Evolutionary conservation across 2,888 invertebrate genomes (phyloP).

Genomic region (Monopis laevigella): DNA sequence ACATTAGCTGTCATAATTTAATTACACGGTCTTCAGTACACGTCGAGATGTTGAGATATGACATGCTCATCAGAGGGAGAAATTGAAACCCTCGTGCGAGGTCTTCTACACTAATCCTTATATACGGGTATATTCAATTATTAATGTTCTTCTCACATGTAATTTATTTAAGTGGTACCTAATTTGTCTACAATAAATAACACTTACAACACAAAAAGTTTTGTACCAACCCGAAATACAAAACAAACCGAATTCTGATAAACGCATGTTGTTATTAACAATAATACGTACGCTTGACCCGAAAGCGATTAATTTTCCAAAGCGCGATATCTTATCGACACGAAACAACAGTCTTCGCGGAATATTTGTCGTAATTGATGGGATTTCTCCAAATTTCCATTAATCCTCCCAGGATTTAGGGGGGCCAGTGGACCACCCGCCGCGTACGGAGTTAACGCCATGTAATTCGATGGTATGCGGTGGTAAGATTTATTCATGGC

Average conservation of each 20-base stretch:
- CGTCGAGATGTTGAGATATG: not conserved
- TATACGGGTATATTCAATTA: too few species aligned
- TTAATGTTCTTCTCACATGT: too few species aligned
- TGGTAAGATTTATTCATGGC: conserved; percentile 21
- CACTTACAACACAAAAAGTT: too few species aligned
- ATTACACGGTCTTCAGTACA: not conserved
- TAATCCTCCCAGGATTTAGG: conserved; percentile 2
- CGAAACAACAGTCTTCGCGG: conserved; percentile 2
- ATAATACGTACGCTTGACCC: too few species aligned
- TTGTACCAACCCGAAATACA: too few species aligned
- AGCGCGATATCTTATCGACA: not conserved
- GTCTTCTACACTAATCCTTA: too few species aligned
- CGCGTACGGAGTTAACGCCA: conserved; percentile 27
- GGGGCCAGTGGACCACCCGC: conserved; percentile 47
- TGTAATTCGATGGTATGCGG: conserved; percentile 23
- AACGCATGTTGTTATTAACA: too few species aligned
- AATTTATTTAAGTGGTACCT: too few species aligned
- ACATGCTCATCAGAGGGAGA: not conserved
- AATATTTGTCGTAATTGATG: conserved; percentile 6
- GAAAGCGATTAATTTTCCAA: conserved; percentile 1
- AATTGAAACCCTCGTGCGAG: conserved; percentile 7
- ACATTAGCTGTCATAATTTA: not conserved
- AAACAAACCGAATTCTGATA: too few species aligned
- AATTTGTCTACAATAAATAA: too few species aligned
- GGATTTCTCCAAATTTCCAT: conserved; percentile 2